Base-by-base conservation (phyloP, 64 coral and sea anemone species). In the Montipora cactus region DNA sequence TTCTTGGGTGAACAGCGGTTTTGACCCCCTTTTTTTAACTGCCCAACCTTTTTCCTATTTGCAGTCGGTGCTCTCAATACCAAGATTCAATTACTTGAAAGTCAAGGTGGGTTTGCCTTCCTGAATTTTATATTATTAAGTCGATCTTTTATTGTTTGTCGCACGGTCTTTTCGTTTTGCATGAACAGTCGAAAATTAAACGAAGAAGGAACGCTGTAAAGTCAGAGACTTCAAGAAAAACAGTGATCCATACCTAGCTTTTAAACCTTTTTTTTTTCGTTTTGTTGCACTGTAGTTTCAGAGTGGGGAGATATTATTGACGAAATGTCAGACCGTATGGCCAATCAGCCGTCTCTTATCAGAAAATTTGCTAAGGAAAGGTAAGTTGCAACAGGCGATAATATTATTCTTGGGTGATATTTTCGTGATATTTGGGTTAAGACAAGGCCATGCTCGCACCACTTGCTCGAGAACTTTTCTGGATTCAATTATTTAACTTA, bases 281-380 rank as follows among this genome's bases (percentile, higher is more conserved):
- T 55, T 64, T 64, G 11, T 64, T 64, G 14, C 9, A 37, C 2
- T 88, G 18, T 74, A 96, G 95, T 96, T 12, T 80, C 79, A 23
- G 96, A 98, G 80, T 98, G 96, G 96, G 93, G 96, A 62, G 96
- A 98, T 51, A 74, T 98, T 4, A 95, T 98, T 84, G 96, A 98
- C 71, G 96, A 98, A 89, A 94, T 98, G 93, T 98, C 96, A 18
- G 93, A 98, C 80, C 83, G 96, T 16, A 98, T 98, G 89, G 93
- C 96, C 44, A 98, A 89, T 18, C 96, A 98, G 57, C 96, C 96
- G 7, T 98, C 96, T 6, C 59, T 98, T 51, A 98, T 98, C 74
- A 91, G 96, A 13, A 98, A 98, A 67, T 95, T 95, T 89, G 96
- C 96, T 6, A 98, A 98, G 74, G 96, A 98, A 95, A 98, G 96